phyloP scores from a whole-genome alignment of 2,888 invertebrate species.

The Agonopterix alstromeriana region DNA sequence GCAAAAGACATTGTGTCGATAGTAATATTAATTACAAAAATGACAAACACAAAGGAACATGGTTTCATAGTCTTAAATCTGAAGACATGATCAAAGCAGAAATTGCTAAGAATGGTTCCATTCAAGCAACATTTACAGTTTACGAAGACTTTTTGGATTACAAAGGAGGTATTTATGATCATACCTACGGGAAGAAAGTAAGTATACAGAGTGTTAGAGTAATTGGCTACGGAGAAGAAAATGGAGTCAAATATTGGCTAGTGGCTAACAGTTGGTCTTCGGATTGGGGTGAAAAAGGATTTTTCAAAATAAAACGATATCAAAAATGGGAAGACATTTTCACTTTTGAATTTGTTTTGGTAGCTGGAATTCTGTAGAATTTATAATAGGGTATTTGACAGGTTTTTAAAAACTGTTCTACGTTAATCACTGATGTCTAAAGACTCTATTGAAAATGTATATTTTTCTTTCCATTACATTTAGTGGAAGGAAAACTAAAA shows the following conservation, averaged over 20 bases:
- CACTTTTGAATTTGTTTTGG: no score
- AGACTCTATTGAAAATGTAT: no score
- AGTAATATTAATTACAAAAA: no score
- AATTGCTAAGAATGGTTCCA: conserved; percentile 85
- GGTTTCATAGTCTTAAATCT: conserved; percentile 70
- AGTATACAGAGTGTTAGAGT: conserved; percentile 88
- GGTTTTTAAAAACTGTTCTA: no score
- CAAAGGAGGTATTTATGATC: conserved; percentile 78
- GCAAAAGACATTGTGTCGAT: no score
- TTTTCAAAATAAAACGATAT: conserved; percentile 78
- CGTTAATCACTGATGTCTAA: no score
- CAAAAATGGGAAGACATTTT: no score
- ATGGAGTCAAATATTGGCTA: conserved; percentile 84
- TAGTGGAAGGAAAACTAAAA: no score
- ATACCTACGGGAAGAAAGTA: conserved; percentile 79
- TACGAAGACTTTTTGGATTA: conserved; percentile 85
- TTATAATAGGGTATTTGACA: no score
- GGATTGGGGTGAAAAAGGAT: conserved; percentile 88
- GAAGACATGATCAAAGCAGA: conserved; percentile 80
- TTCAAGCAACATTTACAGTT: conserved; percentile 86
- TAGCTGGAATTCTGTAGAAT: no score
- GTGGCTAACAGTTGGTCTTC: conserved; percentile 90
- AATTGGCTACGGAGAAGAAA: conserved; percentile 86
- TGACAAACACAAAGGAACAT: no score
- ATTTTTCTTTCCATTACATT: no score